A percentile compares a stretch with the other conserved stretches of the same genome.
These are phyloP conservation scores for Muscidifurax raptorellus DNA, from an alignment of 1,140 invertebrate species.

Conservation along the genomic window DNA sequence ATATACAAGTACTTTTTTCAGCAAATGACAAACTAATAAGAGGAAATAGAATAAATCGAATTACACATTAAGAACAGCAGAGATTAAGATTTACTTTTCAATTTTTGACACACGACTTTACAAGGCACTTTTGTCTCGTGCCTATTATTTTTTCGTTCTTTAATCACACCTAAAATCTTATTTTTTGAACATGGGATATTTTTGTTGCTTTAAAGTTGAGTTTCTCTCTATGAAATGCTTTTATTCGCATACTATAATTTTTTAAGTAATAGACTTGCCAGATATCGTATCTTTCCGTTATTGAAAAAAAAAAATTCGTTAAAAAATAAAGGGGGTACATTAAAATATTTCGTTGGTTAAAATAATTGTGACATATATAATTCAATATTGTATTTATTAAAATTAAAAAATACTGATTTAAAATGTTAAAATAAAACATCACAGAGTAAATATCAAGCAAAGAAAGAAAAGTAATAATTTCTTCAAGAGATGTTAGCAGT, in stretches of 20 bases:
- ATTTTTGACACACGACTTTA: slow-evolving; percentile 11
- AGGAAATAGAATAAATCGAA: slow-evolving; percentile 1
- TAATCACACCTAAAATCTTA: no score
- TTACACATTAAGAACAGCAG: slow-evolving; percentile 14
- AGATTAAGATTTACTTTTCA: not conserved
- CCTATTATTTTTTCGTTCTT: slow-evolving; percentile 23
- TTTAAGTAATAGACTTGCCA: not conserved
- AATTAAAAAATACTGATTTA: not conserved
- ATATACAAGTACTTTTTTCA: slow-evolving; percentile 56
- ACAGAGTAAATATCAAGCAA: not conserved
- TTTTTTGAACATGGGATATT: not conserved
- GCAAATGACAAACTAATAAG: slow-evolving; percentile 41
- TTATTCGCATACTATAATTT: no score
- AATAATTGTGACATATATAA: not conserved
- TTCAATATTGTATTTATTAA: not conserved
- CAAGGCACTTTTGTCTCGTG: slow-evolving; percentile 50
- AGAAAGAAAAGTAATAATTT: not conserved
- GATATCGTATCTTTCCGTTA: not conserved
- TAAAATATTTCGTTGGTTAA: not conserved
- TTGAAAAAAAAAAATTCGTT: no score
- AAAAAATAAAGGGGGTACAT: no score
- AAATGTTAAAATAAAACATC: slow-evolving; percentile 3
- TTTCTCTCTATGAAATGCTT: not conserved
- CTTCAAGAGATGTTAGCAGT: not conserved
- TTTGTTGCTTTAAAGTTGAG: slow-evolving; percentile 6